Base-by-base conservation (phyloP, 92 coral and sea anemone genomes). In the Isaurus tuberculatus region DNA sequence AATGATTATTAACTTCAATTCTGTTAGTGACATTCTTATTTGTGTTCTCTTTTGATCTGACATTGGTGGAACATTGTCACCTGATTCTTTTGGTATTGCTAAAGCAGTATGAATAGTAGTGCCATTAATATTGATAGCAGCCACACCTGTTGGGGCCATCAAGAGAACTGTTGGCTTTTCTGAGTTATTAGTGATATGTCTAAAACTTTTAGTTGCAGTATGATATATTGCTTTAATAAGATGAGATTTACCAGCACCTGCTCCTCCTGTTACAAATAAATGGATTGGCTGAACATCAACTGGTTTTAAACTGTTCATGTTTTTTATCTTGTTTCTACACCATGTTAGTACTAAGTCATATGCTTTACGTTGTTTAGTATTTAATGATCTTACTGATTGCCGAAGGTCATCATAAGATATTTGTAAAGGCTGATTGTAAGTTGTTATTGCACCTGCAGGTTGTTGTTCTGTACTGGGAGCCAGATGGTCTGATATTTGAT, bases 221-320 rank as follows among this genome's bases (percentile, higher is more conserved):
- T 49, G 83, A 27, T 49, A 77, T 49, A 77, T 40, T 40, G 46
- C 46, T 37, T 49, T 33, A 49, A 48, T 77, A 48, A 77, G 66
- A 53, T 77, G 57, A 22, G 42, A 43, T 80, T 80, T 80, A 14
- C 85, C 85, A 46, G 85, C 75, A 28, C 85, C 85, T 61, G 57
- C 85, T 28, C 85, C 85, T 29, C 73, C 46, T 40, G 46, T 28
- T 80, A 80, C 65, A 33, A 46, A 79, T 27, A 74, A 51, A 64
- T 63, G 58, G 49, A 51, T 65, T 60, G 85, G 77, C 44, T 80
- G 70, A 28, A 80, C 53, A 17, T 80, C 75, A 60, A 17, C 19
- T 17, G 70, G 25, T 64, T 80, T 42, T 63, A 80, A 30, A 42
- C 85, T 61, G 85, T 80, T 80, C 85, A 65, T 40, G 46, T 40